Evolutionary conservation across 1,140 invertebrate genomes (phyloP).

Genomic region (Zelostemma sp.): DNA sequence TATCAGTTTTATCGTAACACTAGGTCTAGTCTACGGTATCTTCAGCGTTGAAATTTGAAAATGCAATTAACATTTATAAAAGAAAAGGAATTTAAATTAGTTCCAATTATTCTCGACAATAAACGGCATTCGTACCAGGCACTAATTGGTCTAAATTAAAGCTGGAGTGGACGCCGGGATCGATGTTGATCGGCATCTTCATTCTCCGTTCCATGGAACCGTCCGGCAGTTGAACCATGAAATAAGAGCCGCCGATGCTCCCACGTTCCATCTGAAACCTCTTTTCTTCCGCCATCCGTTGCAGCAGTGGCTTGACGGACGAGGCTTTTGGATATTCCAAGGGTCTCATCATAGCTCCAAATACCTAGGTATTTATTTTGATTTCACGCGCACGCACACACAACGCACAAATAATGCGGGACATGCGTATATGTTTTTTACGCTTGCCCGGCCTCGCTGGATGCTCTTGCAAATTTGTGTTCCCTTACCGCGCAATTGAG

Average conservation of each 20-base stretch:
- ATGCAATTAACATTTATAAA: not conserved
- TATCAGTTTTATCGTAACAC: not conserved
- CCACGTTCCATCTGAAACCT: constrained; percentile 89
- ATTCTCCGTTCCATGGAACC: constrained; percentile 89
- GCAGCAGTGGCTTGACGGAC: constrained; percentile 82
- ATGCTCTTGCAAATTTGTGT: constrained; percentile 18
- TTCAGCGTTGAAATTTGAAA: too few relatives aligned
- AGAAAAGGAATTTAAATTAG: not conserved
- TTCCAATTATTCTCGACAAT: too few relatives aligned
- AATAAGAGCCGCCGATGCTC: constrained; percentile 89
- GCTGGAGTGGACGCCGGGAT: constrained; percentile 94
- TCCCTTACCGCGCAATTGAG: constrained; percentile 85
- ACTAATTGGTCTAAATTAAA: constrained; percentile 87
- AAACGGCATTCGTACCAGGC: constrained; percentile 69
- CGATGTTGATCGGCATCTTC: constrained; percentile 89
- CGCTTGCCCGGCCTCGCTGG: not conserved
- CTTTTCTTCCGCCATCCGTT: constrained; percentile 93
- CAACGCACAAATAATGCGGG: constrained; percentile 6
- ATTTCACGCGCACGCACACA: constrained; percentile 11
- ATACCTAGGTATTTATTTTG: constrained; percentile 72
- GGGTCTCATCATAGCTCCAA: constrained; percentile 95
- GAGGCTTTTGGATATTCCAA: constrained; percentile 82
- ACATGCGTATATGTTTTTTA: constrained; percentile 4
- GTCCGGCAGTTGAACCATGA: constrained; percentile 90
- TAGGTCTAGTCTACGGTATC: not conserved